Conservation (phyloP, 2,113 vertebrate genomes). For the Bettongia penicillata region DNA sequence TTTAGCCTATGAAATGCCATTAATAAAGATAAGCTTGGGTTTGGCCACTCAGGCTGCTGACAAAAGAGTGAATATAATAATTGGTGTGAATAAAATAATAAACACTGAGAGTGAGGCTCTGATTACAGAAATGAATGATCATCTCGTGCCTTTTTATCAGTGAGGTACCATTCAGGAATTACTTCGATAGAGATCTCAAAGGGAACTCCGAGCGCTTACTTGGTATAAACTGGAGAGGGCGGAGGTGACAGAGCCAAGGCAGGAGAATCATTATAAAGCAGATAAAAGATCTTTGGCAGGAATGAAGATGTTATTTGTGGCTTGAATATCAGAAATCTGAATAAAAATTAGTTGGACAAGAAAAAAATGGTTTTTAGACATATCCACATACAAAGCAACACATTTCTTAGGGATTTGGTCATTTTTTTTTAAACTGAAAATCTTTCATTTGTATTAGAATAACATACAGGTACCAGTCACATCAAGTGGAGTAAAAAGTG, state of each 20-base stretch:
- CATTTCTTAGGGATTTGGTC: slow-evolving; percentile 3
- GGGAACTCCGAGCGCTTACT: neutral
- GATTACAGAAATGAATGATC: slow-evolving; percentile 22
- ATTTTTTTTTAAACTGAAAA: slow-evolving; percentile 9
- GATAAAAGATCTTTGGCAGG: neutral
- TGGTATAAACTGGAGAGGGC: neutral
- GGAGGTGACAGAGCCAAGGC: neutral
- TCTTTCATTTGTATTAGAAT: slow-evolving; percentile 11
- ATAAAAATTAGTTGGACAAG: neutral
- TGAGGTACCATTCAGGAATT: neutral
- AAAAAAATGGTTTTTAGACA: neutral
- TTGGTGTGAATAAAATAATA: slow-evolving; percentile 51
- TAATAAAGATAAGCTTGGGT: slow-evolving; percentile 34
- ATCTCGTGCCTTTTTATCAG: slow-evolving; percentile 1
- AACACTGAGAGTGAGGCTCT: slow-evolving; percentile 25
- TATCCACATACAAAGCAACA: neutral
- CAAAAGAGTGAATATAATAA: slow-evolving; percentile 9
- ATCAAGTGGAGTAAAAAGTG: neutral
- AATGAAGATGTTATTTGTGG: slow-evolving; percentile 1
- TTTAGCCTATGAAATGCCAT: slow-evolving; percentile 28
- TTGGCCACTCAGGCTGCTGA: slow-evolving; percentile 13
- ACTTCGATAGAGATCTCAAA: neutral
- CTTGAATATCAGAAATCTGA: slow-evolving; percentile 33
- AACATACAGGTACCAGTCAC: neutral
- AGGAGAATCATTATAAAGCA: slow-evolving; percentile 5